These are phyloP conservation scores for Pristionchus entomophagus DNA, from an alignment of 2,888 invertebrate species.

Conservation along the genomic window DNA sequence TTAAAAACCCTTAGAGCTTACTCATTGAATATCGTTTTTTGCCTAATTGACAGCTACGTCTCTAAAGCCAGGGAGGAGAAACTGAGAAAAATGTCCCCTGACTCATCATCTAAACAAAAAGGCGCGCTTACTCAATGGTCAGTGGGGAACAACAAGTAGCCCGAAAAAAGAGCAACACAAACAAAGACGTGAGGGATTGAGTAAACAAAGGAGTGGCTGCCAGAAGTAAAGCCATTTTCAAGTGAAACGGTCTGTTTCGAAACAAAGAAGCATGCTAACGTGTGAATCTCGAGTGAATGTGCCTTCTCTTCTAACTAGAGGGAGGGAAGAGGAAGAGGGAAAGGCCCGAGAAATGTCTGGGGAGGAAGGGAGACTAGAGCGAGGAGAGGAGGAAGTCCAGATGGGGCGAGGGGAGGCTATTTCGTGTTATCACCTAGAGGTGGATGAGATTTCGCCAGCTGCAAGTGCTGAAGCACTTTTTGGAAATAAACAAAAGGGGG, in stretches of 20 bases:
- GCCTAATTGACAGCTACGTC: no score
- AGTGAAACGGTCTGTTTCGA: not conserved
- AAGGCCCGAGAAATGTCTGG: slow-evolving; percentile 6
- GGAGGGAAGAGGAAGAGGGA: not conserved
- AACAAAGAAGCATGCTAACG: not conserved
- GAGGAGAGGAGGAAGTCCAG: not conserved
- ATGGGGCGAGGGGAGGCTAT: not conserved
- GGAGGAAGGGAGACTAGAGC: slow-evolving; percentile 23
- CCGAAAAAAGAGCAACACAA: not conserved
- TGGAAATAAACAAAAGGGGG: no score
- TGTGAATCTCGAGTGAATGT: slow-evolving; percentile 14
- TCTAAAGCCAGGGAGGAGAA: not conserved
- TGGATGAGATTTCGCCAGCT: not conserved
- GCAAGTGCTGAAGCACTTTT: no score
- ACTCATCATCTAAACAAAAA: not conserved
- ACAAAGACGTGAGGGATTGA: not conserved
- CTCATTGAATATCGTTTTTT: no score
- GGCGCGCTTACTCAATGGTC: not conserved
- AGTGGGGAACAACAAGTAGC: not conserved
- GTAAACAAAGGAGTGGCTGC: not conserved
- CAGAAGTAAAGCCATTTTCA: no score
- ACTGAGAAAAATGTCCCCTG: not conserved
- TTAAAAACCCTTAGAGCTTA: no score
- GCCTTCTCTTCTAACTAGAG: not conserved
- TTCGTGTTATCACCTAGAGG: not conserved